Evolutionary conservation across 2,888 invertebrate species (phyloP), one percentile per base, ranked within the genome.

Genomic region (Stegophylla sp.): DNA sequence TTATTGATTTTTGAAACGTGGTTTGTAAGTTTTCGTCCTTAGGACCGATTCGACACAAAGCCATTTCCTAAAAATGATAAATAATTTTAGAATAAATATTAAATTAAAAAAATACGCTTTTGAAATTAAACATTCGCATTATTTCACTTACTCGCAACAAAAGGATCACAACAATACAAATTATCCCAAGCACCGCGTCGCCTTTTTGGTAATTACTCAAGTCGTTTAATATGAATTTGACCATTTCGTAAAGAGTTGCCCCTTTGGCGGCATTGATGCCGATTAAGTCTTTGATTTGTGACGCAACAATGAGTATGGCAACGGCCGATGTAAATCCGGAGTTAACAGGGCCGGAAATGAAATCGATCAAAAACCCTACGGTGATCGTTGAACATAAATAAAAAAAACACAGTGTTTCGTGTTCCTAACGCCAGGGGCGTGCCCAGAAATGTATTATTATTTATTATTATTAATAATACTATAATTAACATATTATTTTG

Each of bases 251-350:
- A 86, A 95, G 94, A 0, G 94, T 94, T 53, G 90, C 89, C 26
- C 94, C 94, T 56, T n/a, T n/a, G n/a, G 88, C 89, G 17, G 92
- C 92, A 23, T 87, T 84, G 84, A 94, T 92, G 1, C 93, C 94
- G 74, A 95, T 89, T 73, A 95, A 88, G 85, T 94, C 93, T 87
- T 94, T 94, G 28, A 95, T 89, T 87, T 96, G 96, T n/a, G 95
- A 94, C 0, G 94, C 92, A 59, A 94, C 91, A 84, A 96, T 96
- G 85, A 95, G 93, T 72, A 96, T 88, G 45, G 95, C 94, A 15
- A 94, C 95, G 2, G 95, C 95, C 0, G 95, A 95, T 2, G 95
- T 95, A 87, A 96, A 96, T 17, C 94, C 95, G 0, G 93, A 94
- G 1, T 94, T 93, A 0, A 96, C 95, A 0, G 95, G 95, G 0